Percentiles rank a stretch among this genome's conserved stretches.
Conservation (phyloP, 2,113 vertebrate genomes). For the Corydoras maculifer region DNA sequence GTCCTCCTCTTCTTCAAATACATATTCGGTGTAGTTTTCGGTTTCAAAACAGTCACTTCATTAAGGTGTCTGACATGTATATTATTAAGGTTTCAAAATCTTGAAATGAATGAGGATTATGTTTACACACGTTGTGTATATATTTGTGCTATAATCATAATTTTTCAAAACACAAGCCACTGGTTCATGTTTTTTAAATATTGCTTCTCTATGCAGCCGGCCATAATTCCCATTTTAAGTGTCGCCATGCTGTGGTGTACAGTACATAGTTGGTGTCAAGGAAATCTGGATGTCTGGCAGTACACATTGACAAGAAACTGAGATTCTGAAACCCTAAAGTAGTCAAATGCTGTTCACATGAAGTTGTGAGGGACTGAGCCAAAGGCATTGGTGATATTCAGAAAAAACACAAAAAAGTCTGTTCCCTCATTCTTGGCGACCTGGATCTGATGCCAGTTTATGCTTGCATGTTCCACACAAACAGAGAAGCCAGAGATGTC, state of each 20-base stretch:
- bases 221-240: too few relatives aligned
- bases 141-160: constrained; percentile 37
- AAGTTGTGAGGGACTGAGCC: constrained; percentile 17
- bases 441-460: constrained; percentile 11
- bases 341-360: background rate
- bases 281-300: too few relatives aligned
- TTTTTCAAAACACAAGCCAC: constrained; percentile 40
- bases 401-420: constrained; percentile 25
- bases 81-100: constrained; percentile 40
- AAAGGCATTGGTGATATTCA: constrained; percentile 19
- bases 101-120: constrained; percentile 21
- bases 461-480: constrained; percentile 4
- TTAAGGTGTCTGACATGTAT: constrained; percentile 16
- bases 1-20: constrained; percentile 31
- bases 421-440: constrained; percentile 20
- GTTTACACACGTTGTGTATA: constrained; percentile 39
- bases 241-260: too few relatives aligned
- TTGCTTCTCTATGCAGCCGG: background rate
- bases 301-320: too few relatives aligned
- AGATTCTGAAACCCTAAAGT: too few relatives aligned
- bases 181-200: constrained; percentile 30
- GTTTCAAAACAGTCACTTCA: constrained; percentile 11
- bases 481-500: constrained; percentile 13
- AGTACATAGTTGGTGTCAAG: too few relatives aligned
- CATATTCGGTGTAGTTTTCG: constrained; percentile 9